Base-by-base conservation (phyloP, 2,888 invertebrate genomes). In the Andrena bicolor region DNA sequence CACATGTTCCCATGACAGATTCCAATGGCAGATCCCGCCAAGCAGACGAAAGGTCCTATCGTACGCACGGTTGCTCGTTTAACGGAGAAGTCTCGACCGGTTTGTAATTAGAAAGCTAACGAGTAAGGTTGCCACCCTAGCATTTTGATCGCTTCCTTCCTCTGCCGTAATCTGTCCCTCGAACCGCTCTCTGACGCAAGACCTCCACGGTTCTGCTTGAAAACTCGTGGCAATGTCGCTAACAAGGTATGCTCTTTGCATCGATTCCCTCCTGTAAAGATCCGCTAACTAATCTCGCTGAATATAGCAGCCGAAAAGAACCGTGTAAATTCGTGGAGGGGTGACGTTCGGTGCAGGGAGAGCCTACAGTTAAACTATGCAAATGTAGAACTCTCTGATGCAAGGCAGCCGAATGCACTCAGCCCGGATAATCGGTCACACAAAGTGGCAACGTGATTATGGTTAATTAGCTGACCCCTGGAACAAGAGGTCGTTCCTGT, bases 81-180 rank as follows among this genome's bases (percentile, higher is more conserved):
- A 79, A 82, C 79, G 76, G 72, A 68, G 69, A 58, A 80, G 73
- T 71, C 58, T 71, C 73, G 77, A 82, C 84, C 69, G 79, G 65
- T 74, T 77, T 56, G 76, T 77, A 86, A 88, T 86, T 83, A 85
- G 80, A 82, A 80, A 83, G 79, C 56, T 82, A 84, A 86, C 66
- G 77, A 88, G 65, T 74, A 69, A 80, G 68, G 51, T 65, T 68
- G 53, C 80, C 78, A 71, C 71, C 72, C 76, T 69, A 78, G 75
- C 75, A 82, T 82, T 82, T 64, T 68, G 80, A 85, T 85, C 73
- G 83, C 68, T 83, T 80, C 76, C 77, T 83, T 76, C 76, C 83
- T 81, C 53, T 73, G 23, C 76, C 76, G 71, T 35, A 41, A 80
- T 64, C 65, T 65, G 76, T 81, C 68, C 65, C 63, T 51, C 56